phyloP scores from a whole-genome alignment of 2,797 vertebrate genomes.

The Epinephelus malabaricus region DNA sequence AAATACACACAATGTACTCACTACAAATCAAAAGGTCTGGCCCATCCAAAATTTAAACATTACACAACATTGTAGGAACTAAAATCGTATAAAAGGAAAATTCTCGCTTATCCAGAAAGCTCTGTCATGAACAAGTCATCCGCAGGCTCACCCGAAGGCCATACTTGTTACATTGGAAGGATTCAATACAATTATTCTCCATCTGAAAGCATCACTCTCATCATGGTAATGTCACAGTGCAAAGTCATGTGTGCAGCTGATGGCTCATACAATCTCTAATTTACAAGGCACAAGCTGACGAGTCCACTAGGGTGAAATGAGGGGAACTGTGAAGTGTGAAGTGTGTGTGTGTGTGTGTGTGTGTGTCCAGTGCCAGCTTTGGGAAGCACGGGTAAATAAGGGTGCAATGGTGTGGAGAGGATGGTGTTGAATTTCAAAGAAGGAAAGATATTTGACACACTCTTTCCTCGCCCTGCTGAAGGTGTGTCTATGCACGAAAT shows the following conservation, averaged over 20 bases:
- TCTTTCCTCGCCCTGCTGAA: neutral
- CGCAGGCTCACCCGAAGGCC: constrained; percentile 19
- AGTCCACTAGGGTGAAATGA: constrained; percentile 1
- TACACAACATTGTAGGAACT: neutral
- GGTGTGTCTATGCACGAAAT: neutral
- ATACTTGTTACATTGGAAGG: constrained; percentile 28
- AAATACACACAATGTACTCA: constrained; percentile 13
- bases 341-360: neutral
- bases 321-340: neutral
- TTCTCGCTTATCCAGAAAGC: neutral
- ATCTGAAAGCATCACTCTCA: constrained; percentile 42
- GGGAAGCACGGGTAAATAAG: constrained; percentile 13
- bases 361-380: neutral
- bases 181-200: neutral
- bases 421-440: neutral
- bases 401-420: neutral
- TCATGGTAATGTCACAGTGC: constrained; percentile 76
- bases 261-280: constrained; percentile 69
- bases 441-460: too few species aligned
- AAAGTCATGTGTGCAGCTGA: constrained; percentile 75
- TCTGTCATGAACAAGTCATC: neutral
- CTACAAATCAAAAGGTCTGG: neutral
- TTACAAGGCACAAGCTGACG: constrained; percentile 79
- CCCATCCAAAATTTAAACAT: neutral
- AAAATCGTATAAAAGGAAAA: constrained; percentile 2